phyloP scores from a whole-genome alignment of 2,888 invertebrate species.

The Tryphoninae sp. region DNA sequence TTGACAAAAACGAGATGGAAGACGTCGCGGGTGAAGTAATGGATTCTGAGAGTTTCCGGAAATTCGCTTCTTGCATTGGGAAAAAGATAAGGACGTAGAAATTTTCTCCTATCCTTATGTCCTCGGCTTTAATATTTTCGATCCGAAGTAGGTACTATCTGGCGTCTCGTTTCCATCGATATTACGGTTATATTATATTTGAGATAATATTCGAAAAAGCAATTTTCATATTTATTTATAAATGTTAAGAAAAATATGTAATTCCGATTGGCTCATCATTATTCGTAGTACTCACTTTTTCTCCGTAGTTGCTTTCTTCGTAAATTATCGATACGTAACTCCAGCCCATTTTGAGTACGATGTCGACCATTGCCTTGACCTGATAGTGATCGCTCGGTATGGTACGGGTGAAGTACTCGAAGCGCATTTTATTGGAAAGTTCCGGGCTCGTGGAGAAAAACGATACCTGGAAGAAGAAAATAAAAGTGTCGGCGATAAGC shows the following conservation, averaged over 20 bases:
- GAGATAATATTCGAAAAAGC: too few species aligned
- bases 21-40: too few species aligned
- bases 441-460: conserved; percentile 98
- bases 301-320: conserved; percentile 97
- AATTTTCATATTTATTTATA: neutral
- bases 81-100: too few species aligned
- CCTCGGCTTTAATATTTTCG: too few species aligned
- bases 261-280: neutral
- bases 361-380: conserved; percentile 97
- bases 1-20: neutral
- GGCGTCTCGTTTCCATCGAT: too few species aligned
- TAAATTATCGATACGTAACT: conserved; percentile 97
- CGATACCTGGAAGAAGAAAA: conserved; percentile 89
- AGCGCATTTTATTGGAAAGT: conserved; percentile 95
- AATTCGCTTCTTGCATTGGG: too few species aligned
- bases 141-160: too few species aligned
- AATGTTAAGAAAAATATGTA: too few species aligned
- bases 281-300: conserved; percentile 86
- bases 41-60: too few species aligned
- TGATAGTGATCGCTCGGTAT: conserved; percentile 98
- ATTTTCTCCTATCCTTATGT: too few species aligned
- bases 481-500: conserved; percentile 26
- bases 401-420: conserved; percentile 96
- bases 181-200: too few species aligned
- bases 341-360: conserved; percentile 93